Evolutionary conservation across 2,113 vertebrate genomes (phyloP).

Genomic region (Burhinus oedicnemus): DNA sequence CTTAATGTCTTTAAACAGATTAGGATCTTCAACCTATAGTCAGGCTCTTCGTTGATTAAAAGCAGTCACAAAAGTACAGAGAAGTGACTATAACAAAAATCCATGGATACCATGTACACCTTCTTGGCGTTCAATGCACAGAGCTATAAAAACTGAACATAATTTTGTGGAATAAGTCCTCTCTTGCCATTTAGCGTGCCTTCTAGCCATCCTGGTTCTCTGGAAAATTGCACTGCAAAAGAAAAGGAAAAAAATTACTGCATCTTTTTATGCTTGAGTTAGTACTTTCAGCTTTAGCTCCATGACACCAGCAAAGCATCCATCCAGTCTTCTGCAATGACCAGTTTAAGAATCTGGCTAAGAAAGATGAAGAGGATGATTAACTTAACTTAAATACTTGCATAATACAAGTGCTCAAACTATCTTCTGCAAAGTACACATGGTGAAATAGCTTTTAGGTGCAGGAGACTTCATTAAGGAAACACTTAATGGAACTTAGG

Average conservation of each 20-base stretch:
- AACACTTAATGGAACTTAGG: background rate
- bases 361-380: background rate
- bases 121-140: slow-evolving; percentile 21
- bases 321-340: background rate
- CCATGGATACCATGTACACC: slow-evolving; percentile 88
- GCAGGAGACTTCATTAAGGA: background rate
- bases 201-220: slow-evolving; percentile 97
- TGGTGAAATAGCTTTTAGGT: background rate
- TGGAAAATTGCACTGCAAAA: slow-evolving; percentile 82
- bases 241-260: slow-evolving; percentile 27
- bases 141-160: slow-evolving; percentile 91
- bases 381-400: background rate
- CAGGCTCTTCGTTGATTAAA: slow-evolving; percentile 54
- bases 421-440: background rate
- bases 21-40: slow-evolving; percentile 21
- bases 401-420: background rate
- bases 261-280: background rate
- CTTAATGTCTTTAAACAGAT: slow-evolving; percentile 9
- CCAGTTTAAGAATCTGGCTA: background rate
- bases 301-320: background rate
- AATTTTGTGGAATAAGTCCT: slow-evolving; percentile 98
- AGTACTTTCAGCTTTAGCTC: background rate
- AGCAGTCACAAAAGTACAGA: slow-evolving; percentile 50
- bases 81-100: slow-evolving; percentile 66
- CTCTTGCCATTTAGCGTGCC: slow-evolving; percentile 93